Evolutionary conservation across 2,113 vertebrate genomes (phyloP).

Genomic region (Sylvietta virens): DNA sequence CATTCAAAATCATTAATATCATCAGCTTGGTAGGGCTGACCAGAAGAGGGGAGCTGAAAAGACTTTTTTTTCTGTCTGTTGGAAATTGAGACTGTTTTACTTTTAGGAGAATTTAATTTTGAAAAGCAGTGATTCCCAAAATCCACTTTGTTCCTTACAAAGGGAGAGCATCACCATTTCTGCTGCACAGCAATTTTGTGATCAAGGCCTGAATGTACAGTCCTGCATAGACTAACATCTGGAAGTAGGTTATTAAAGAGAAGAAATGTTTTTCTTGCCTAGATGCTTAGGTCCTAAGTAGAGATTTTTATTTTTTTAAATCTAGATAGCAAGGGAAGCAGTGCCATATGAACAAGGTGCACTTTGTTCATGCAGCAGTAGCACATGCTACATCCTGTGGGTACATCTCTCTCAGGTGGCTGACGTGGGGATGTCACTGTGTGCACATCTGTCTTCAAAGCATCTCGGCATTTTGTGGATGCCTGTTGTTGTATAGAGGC

Average conservation of each 20-base stretch:
- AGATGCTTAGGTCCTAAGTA: neutral
- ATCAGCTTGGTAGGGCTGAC: neutral
- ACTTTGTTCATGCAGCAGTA: neutral
- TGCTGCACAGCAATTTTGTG: neutral
- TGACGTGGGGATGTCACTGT: neutral
- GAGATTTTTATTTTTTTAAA: fast-evolving
- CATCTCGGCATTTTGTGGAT: neutral
- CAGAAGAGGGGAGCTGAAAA: neutral
- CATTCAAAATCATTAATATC: conserved; percentile 8
- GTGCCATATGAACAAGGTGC: neutral
- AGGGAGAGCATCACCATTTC: fast-evolving
- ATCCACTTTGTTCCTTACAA: neutral
- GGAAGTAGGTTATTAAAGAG: neutral
- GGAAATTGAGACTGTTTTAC: neutral
- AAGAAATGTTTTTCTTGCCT: neutral
- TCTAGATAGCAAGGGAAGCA: neutral
- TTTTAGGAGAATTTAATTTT: neutral
- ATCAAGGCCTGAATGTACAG: neutral
- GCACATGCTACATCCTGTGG: neutral
- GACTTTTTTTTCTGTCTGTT: neutral
- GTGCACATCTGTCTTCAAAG: neutral
- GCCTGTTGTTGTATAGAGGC: neutral
- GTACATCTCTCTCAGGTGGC: neutral
- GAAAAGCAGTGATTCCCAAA: neutral
- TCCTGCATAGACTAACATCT: neutral